Percentiles rank a stretch among this genome's conserved stretches.
Conservation (phyloP, 1,140 invertebrate species). For the Liolophura sinensis region DNA sequence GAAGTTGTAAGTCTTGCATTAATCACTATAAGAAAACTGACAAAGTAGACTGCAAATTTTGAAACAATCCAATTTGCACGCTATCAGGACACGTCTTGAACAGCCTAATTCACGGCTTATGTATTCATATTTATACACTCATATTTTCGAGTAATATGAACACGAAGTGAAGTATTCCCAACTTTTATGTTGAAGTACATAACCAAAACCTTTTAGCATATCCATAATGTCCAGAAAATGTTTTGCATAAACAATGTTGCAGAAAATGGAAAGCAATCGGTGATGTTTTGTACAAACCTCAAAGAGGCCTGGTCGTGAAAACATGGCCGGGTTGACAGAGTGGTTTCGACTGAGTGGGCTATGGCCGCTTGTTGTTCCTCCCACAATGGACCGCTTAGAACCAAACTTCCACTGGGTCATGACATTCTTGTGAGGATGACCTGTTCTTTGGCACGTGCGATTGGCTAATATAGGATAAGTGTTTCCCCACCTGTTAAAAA, state of each 20-base stretch:
- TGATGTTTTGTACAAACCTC: conserved; percentile 24
- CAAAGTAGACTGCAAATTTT: too few species aligned
- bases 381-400: conserved; percentile 32
- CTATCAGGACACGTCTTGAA: too few species aligned
- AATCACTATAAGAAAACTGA: too few species aligned
- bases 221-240: too few species aligned
- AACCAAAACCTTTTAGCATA: neutral
- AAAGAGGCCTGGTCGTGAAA: conserved; percentile 29
- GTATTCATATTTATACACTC: too few species aligned
- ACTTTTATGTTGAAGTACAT: neutral
- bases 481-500: conserved; percentile 27
- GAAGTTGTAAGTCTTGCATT: too few species aligned
- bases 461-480: conserved; percentile 27
- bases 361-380: conserved; percentile 21
- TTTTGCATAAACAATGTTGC: too few species aligned
- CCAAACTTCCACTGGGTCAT: conserved; percentile 37
- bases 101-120: too few species aligned
- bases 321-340: conserved; percentile 32
- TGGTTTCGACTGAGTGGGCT: conserved; percentile 31
- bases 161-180: neutral
- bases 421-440: conserved; percentile 13
- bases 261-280: too few species aligned
- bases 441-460: too few species aligned
- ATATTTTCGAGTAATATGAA: neutral
- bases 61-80: too few species aligned